phyloP scores from a whole-genome alignment of 2,113 vertebrate genomes.

The Orcinus orca region DNA sequence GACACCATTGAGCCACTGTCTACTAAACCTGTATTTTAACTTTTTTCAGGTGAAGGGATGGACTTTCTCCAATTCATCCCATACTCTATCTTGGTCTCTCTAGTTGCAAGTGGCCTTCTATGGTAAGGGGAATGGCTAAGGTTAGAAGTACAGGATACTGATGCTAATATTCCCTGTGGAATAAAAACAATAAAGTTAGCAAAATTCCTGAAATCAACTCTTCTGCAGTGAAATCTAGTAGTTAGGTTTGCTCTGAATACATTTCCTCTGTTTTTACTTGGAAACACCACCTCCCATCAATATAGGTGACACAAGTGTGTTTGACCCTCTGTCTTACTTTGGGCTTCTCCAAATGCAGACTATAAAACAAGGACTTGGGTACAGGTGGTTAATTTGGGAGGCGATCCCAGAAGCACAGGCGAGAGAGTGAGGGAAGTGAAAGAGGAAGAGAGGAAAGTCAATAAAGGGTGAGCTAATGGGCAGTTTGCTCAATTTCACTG shows the following conservation, averaged over 20 bases:
- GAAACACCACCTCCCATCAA: not conserved
- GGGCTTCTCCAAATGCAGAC: not conserved
- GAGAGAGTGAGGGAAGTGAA: not conserved
- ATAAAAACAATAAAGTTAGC: not conserved
- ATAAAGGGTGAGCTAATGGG: not conserved
- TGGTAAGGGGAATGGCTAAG: not conserved
- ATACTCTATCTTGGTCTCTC: not conserved
- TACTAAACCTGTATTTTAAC: conserved; percentile 11
- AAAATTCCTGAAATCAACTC: not conserved
- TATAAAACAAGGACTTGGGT: not conserved
- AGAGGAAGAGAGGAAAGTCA: not conserved
- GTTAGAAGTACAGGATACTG: not conserved
- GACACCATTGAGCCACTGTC: not conserved
- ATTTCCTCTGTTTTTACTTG: not conserved
- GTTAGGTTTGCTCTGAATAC: not conserved
- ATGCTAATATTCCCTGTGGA: not conserved
- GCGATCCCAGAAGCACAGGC: not conserved
- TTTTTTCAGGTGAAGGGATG: not conserved
- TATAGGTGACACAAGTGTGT: not conserved
- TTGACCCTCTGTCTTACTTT: not conserved
- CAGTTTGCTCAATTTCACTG: not conserved
- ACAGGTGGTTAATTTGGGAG: not conserved
- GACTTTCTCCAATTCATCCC: not conserved
- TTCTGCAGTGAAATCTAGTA: not conserved
- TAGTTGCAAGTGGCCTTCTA: not conserved